Evolutionary conservation across 2,888 invertebrate genomes (phyloP).

Genomic region (Plemyria rubiginata): DNA sequence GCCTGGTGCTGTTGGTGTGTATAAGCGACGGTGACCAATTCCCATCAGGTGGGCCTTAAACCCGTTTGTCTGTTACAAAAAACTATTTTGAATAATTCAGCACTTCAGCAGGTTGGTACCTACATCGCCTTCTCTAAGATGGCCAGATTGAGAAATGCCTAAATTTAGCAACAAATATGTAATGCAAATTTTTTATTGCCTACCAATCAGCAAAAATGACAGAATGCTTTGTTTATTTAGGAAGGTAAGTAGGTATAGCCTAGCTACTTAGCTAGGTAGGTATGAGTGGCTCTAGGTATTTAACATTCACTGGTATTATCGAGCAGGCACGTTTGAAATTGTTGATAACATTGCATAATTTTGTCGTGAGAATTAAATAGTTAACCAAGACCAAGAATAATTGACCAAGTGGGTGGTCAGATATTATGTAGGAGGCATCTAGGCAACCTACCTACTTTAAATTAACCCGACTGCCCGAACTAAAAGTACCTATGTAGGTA

Average conservation of each 20-base stretch:
- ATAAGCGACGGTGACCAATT: too few species aligned
- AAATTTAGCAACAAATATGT: not conserved
- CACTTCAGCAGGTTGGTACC: too few species aligned
- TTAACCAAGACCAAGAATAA: too few species aligned
- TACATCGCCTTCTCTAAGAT: not conserved
- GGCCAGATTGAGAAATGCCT: not conserved
- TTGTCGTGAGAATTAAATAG: slow-evolving; percentile 1
- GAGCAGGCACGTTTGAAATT: slow-evolving; percentile 27
- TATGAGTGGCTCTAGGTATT: not conserved
- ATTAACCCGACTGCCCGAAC: too few species aligned
- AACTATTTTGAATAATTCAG: too few species aligned
- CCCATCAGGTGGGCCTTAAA: too few species aligned
- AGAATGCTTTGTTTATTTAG: not conserved
- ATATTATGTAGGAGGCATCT: too few species aligned
- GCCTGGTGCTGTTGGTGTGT: too few species aligned
- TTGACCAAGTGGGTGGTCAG: too few species aligned
- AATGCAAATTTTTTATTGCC: not conserved
- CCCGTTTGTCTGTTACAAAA: too few species aligned
- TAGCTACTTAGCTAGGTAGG: not conserved
- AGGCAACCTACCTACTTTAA: too few species aligned
- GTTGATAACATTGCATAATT: slow-evolving; percentile 26
- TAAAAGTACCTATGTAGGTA: too few species aligned
- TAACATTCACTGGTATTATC: not conserved
- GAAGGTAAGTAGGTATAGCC: not conserved
- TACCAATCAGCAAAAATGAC: not conserved